Conservation (phyloP, 1,140 invertebrate genomes). For the Gonioctena quinquepunctata region DNA sequence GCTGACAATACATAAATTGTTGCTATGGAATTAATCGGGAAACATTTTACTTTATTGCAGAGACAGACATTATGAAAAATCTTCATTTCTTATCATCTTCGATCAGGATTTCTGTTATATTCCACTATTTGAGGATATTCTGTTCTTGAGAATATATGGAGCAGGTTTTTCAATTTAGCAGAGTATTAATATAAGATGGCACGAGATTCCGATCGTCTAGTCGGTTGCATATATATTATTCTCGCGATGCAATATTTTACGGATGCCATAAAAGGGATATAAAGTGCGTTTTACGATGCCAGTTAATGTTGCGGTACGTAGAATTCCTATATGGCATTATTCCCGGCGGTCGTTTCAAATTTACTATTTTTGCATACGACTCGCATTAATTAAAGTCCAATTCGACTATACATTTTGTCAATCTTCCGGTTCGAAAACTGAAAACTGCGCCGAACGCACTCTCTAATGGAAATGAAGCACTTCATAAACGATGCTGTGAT, state of each 20-base stretch:
- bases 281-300: slow-evolving; percentile 55
- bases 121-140: no score
- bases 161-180: not conserved
- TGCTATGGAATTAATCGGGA: no score
- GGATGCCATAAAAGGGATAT: slow-evolving; percentile 56
- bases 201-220: slow-evolving; percentile 6
- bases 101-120: no score
- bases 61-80: no score
- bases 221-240: slow-evolving; percentile 49
- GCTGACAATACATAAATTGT: no score
- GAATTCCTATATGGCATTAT: slow-evolving; percentile 47
- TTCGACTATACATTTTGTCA: not conserved
- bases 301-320: slow-evolving; percentile 56
- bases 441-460: no score
- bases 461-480: no score
- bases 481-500: no score
- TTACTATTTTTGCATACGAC: slow-evolving; percentile 56
- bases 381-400: slow-evolving; percentile 12
- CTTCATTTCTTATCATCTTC: no score
- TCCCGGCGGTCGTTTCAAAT: slow-evolving; percentile 54
- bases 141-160: not conserved
- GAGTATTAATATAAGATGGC: not conserved
- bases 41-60: no score
- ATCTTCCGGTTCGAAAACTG: no score
- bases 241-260: slow-evolving; percentile 57